These are phyloP conservation scores for Neodiprion pinetum DNA, from an alignment of 1,140 invertebrate genomes.

Conservation along the genomic window DNA sequence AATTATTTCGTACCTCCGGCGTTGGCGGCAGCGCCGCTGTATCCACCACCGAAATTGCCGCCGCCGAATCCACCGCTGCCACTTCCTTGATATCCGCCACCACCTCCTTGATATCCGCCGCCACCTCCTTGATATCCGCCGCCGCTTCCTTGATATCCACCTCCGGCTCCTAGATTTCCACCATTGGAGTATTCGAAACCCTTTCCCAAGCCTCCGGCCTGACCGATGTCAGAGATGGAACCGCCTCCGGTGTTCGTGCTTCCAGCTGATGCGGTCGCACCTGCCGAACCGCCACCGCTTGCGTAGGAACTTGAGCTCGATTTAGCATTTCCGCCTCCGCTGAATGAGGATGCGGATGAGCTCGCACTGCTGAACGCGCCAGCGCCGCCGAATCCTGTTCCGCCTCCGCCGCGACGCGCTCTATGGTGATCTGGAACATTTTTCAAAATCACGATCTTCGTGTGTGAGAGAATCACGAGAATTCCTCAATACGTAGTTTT, in stretches of 20 bases:
- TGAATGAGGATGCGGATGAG: not conserved
- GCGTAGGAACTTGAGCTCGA: not conserved
- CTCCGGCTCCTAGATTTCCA: too few species aligned
- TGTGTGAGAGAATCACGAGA: not conserved
- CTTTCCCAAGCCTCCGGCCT: not conserved
- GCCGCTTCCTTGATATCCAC: too few species aligned
- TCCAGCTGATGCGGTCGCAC: not conserved
- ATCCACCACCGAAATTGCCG: too few species aligned
- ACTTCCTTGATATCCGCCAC: too few species aligned
- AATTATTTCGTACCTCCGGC: too few species aligned
- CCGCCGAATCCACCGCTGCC: too few species aligned
- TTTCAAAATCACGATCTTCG: too few species aligned
- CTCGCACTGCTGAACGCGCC: not conserved
- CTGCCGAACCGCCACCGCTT: not conserved
- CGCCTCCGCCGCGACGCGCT: not conserved
- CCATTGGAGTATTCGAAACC: not conserved
- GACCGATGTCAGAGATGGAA: not conserved
- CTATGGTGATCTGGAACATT: not conserved
- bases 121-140: too few species aligned
- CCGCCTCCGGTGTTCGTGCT: not conserved
- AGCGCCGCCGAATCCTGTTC: not conserved
- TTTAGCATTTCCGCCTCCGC: not conserved
- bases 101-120: too few species aligned
- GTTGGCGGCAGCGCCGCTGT: too few species aligned
- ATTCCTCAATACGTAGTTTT: not conserved